Percentiles rank a stretch among this genome's conserved stretches.
Conservation (phyloP, 2,888 invertebrate species). For the Conomelus anceps region DNA sequence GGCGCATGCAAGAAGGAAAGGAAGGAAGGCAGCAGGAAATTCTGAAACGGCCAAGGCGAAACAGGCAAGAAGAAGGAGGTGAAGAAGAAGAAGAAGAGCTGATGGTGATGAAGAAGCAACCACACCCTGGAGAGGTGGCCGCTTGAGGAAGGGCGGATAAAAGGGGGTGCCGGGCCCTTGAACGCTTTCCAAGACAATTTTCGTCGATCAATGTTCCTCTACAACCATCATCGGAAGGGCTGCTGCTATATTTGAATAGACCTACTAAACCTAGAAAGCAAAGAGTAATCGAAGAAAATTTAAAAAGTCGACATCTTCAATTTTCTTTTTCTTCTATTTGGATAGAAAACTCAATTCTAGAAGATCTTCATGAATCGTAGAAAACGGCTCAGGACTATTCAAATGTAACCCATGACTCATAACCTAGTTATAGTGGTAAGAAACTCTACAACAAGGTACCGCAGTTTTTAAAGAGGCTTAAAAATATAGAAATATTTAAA, state of each 20-base stretch:
- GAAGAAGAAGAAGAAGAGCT: conserved; percentile 15
- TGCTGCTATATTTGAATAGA: background rate
- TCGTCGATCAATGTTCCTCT: background rate
- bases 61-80: conserved; percentile 15
- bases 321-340: too few relatives aligned
- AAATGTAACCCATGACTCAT: too few relatives aligned
- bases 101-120: conserved; percentile 19
- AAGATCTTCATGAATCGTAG: too few relatives aligned
- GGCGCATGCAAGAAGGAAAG: conserved; percentile 17
- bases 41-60: background rate
- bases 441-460: too few relatives aligned
- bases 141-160: background rate
- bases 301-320: too few relatives aligned
- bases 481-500: too few relatives aligned
- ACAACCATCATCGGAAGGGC: background rate
- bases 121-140: conserved; percentile 5
- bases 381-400: too few relatives aligned
- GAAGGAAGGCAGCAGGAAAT: conserved; percentile 3
- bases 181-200: background rate
- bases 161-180: background rate
- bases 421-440: too few relatives aligned
- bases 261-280: background rate
- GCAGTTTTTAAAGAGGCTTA: too few relatives aligned
- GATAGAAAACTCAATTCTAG: too few relatives aligned
- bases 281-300: background rate